A percentile compares a stretch with the other conserved stretches of the same genome.
Conservation (phyloP, 2,888 invertebrate species). For the Antheraea assamensis region DNA sequence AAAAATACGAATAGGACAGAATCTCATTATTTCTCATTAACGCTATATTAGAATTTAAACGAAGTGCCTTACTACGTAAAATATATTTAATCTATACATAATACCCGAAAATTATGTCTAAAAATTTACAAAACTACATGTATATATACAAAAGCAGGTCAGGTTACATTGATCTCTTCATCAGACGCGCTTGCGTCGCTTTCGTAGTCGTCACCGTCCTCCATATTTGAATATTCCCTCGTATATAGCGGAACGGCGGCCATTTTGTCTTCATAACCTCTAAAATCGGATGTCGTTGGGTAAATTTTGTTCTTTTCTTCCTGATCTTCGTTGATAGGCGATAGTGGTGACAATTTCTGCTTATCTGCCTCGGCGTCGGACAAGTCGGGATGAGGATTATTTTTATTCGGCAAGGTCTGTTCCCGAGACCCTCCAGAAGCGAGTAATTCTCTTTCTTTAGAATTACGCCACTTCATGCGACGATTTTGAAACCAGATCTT, state of each 20-base stretch:
- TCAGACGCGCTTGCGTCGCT: conserved; percentile 86
- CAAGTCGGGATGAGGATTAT: conserved; percentile 97
- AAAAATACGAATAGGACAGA: not conserved
- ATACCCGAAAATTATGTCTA: conserved; percentile 18
- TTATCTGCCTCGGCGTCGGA: conserved; percentile 94
- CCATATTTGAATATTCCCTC: conserved; percentile 66
- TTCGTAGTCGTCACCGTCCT: conserved; percentile 73
- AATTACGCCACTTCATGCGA: conserved; percentile 99
- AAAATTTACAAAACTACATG: conserved; percentile 22
- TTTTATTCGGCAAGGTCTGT: conserved; percentile 97
- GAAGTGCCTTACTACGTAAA: conserved; percentile 5
- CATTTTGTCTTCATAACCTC: conserved; percentile 71
- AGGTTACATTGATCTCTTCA: conserved; percentile 94
- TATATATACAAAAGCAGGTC: conserved; percentile 78
- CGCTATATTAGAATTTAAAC: not conserved
- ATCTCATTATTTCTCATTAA: not conserved
- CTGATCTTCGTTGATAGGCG: conserved; percentile 69
- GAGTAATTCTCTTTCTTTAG: conserved; percentile 96
- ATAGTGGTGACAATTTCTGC: conserved; percentile 84
- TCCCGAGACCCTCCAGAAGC: conserved; percentile 97
- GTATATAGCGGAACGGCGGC: conserved; percentile 54
- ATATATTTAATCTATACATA: conserved; percentile 11
- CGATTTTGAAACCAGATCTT: conserved; percentile 96
- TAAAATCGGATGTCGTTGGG: conserved; percentile 59
- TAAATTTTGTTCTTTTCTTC: conserved; percentile 63